Base-by-base conservation (phyloP, 2,888 invertebrate species). In the Latrodectus hesperus region DNA sequence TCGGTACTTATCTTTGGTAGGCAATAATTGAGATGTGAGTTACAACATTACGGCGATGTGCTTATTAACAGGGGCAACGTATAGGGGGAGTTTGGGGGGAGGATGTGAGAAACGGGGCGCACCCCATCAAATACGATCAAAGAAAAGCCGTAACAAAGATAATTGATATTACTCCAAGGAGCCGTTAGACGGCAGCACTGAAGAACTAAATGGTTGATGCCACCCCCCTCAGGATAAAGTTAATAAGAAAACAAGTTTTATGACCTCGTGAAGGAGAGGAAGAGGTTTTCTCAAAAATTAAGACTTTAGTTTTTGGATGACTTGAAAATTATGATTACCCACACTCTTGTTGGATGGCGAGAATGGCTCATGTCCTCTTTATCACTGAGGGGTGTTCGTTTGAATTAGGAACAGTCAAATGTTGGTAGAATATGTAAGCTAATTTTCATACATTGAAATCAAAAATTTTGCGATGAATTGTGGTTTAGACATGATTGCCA, bases 231-330 rank as follows among this genome's bases (percentile, higher is more conserved):
- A 71, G 81, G 81, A 87, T 87, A 87, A 87, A 87, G 86, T 87
- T 87, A 87, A 87, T 87, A 87, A 87, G 86, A 87, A 87, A 87
- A 87, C 81, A 81, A 87, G 86, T 87, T 87, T 87, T 87, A 87
- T 81, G 86, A 81, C 86, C 81, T 73, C 77, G 72, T 65, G 77
- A 72, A 26, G 80, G 81, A 60, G 84, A 70, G 67, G 60, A 81
- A 80, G 75, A 75, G 86, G 65, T 82, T 79, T 82, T 81, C 86
- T 81, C 80, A 87, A 87, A 87, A 87, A 87, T 87, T 87, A 87
- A 87, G 86, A 87, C 86, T 87, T 87, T 87, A 87, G 81, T 87
- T 87, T 87, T 87, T 87, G 86, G 72, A 80, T 60, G 72, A 68
- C 65, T 67, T 65, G 81, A 81, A 87, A 87, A 82, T 87, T 87